Conservation (phyloP, 1,140 invertebrate species). For the Laupala kohalensis region DNA sequence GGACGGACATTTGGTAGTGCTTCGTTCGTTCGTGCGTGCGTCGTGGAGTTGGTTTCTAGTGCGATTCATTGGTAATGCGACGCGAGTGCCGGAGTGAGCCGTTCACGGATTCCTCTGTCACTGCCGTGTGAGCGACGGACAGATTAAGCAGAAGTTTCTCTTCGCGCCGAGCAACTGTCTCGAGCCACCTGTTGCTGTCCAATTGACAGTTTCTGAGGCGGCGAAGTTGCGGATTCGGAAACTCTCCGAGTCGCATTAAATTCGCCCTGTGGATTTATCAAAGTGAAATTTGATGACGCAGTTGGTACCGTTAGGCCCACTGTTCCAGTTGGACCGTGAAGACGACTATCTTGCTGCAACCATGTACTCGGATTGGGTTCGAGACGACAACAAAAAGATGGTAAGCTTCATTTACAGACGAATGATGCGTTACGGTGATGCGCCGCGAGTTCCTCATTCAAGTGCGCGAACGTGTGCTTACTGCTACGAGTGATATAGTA, state of each 20-base stretch:
- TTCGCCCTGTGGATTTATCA: background rate
- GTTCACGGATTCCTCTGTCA: too few species aligned
- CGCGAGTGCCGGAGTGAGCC: background rate
- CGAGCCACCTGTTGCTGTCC: background rate
- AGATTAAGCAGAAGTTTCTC: too few species aligned
- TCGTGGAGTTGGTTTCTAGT: background rate
- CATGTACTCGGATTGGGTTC: constrained; percentile 1
- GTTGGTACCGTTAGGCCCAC: constrained; percentile 1
- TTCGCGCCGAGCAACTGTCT: background rate
- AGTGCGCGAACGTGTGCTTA: too few species aligned
- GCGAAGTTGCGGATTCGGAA: background rate
- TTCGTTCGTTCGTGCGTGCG: background rate
- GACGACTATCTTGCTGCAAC: background rate
- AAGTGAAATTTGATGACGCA: background rate
- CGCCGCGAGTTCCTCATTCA: background rate
- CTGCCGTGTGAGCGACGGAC: too few species aligned
- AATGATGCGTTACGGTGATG: background rate
- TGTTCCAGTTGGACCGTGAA: background rate
- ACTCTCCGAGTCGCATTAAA: background rate
- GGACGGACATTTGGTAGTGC: too few species aligned
- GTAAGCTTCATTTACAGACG: background rate
- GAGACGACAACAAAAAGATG: constrained; percentile 5
- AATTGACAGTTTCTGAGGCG: background rate
- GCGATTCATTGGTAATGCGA: too few species aligned
- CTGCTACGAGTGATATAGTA: background rate